Evolutionary conservation across 2,888 invertebrate species (phyloP).

Genomic region (Erpobdella octoculata): DNA sequence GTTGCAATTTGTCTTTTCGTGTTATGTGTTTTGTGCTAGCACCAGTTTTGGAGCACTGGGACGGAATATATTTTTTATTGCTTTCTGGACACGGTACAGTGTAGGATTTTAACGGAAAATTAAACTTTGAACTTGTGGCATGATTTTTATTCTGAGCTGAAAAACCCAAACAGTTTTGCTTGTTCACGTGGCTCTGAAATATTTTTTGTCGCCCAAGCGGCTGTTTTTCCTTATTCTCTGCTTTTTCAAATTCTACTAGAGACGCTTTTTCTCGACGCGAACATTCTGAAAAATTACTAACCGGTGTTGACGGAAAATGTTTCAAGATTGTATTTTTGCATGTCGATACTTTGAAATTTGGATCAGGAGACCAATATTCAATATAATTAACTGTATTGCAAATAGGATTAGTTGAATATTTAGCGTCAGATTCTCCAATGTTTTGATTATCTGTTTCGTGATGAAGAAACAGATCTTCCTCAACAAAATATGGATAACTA

Average conservation of each 20-base stretch:
- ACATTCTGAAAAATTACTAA: not conserved
- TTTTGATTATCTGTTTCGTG: too few species aligned
- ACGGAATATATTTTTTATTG: not conserved
- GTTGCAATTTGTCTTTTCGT: not conserved
- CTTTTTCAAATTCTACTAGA: not conserved
- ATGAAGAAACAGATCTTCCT: not conserved
- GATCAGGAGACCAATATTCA: not conserved
- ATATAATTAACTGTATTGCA: too few species aligned
- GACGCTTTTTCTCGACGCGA: not conserved
- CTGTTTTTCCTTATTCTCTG: not conserved
- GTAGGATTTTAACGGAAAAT: not conserved
- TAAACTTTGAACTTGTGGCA: too few species aligned
- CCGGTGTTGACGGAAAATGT: not conserved
- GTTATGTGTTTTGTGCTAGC: not conserved
- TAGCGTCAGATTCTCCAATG: too few species aligned
- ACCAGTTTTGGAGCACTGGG: not conserved
- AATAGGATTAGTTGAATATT: too few species aligned
- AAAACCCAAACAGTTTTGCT: too few species aligned
- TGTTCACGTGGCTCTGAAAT: too few species aligned
- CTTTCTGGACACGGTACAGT: not conserved
- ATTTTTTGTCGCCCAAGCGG: not conserved
- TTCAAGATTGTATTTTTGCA: not conserved
- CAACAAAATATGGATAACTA: not conserved
- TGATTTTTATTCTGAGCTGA: too few species aligned
- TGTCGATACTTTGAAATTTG: not conserved